Evolutionary conservation across 1,140 invertebrate species (phyloP).

Genomic region (Tribolium castaneum): DNA sequence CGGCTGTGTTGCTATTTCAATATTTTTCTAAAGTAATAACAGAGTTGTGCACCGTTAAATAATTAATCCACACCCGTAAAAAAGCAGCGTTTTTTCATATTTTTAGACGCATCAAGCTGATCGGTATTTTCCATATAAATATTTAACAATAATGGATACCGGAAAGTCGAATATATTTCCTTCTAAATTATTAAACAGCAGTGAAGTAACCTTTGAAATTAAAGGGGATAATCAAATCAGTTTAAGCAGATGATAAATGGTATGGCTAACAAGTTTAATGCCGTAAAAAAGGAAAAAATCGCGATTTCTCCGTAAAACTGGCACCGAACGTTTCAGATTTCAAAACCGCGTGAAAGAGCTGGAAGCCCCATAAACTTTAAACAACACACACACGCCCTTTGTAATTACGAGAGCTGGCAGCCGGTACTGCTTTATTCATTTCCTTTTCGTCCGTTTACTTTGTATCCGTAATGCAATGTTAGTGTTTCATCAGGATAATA

Average conservation of each 20-base stretch:
- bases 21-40: neutral
- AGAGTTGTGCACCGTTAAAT: neutral
- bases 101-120: neutral
- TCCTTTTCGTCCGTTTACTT: slow-evolving; percentile 28
- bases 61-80: neutral
- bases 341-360: neutral
- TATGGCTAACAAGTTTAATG: neutral
- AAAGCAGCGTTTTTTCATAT: neutral
- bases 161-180: slow-evolving; percentile 1
- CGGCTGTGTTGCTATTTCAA: neutral
- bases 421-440: slow-evolving; percentile 20
- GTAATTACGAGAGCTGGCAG: slow-evolving; percentile 10
- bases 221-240: neutral
- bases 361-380: neutral
- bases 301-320: neutral
- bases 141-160: slow-evolving; percentile 1
- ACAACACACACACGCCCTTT: neutral
- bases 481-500: slow-evolving; percentile 29
- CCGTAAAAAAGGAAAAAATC: neutral
- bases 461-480: slow-evolving; percentile 32
- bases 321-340: neutral
- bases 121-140: slow-evolving; percentile 8
- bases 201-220: neutral
- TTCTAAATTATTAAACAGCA: slow-evolving; percentile 10
- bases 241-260: slow-evolving; percentile 3